Evolutionary conservation across 2,888 invertebrate genomes (phyloP), one percentile per base, ranked within the genome.

Genomic region (Elmis aenea): DNA sequence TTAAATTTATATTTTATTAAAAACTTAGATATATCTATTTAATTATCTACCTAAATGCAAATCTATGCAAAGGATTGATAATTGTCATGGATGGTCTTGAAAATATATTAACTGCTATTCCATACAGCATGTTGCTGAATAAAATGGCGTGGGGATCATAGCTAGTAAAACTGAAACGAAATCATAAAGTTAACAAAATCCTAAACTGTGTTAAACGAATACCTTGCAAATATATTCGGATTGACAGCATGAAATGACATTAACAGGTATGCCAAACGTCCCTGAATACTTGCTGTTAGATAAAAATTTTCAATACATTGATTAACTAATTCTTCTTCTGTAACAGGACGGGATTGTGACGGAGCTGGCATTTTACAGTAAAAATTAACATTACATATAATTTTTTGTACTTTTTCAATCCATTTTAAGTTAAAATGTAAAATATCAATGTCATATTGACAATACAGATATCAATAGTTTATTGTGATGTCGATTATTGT

Each of bases 231-330:
- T 25, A 63, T 48, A 3, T 27, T 8, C 3, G 62, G 61, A 49
- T 62, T 61, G 2, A 59, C 57, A 5, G 57, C 59, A 43, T 65
- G 58, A 18, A 66, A 33, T 3, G 67, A 67, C 66, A 66, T 66
- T 23, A 66, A 30, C 6, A 60, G 51, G 42, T 66, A 67, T 5
- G 63, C 57, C 6, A 62, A 23, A 12, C 64, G 47, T 11, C 67
- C 66, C 46, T 67, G 66, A 3, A 60, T 38, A 16, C 50, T 42
- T 5, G 65, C 63, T 2, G 55, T 53, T 13, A 51, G 20, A 31
- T 51, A 55, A 35, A 48, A 51, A 28, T 52, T 50, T 9, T 42
- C 38, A 5, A 35, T 30, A 25, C 44, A 50, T 38, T 46, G 37
- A 12, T 31, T 31, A n/a, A 45, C 11, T 26, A 49, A 14, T 22